Conservation (phyloP, 1,140 invertebrate genomes). For the Penaeus japonicus region DNA sequence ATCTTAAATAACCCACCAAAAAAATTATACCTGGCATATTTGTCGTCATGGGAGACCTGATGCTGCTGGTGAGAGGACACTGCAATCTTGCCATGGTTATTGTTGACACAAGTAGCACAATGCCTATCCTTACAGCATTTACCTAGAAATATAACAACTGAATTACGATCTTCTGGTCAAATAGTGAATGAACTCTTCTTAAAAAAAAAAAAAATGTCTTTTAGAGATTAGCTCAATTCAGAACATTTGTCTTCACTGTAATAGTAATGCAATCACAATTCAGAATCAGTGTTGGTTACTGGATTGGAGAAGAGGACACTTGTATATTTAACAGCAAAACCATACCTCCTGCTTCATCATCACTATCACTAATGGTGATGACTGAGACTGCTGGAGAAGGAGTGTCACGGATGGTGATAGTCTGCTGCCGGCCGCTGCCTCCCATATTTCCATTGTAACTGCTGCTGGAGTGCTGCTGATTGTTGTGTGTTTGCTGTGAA, state of each 20-base stretch:
- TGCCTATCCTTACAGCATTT: slow-evolving; percentile 53
- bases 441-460: slow-evolving; percentile 31
- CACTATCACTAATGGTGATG: slow-evolving; percentile 95
- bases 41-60: slow-evolving; percentile 63
- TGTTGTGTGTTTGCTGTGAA: slow-evolving; percentile 38
- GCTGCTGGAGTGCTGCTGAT: slow-evolving; percentile 43
- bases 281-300: too few relatives aligned
- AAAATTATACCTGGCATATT: slow-evolving; percentile 58
- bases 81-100: slow-evolving; percentile 36
- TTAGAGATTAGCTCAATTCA: too few relatives aligned
- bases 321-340: neutral
- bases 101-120: slow-evolving; percentile 51
- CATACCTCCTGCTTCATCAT: slow-evolving; percentile 76
- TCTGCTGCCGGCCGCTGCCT: slow-evolving; percentile 62
- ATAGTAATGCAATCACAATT: too few relatives aligned
- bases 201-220: too few relatives aligned
- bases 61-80: slow-evolving; percentile 25
- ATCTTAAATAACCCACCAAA: too few relatives aligned
- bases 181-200: too few relatives aligned
- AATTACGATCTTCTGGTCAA: neutral
- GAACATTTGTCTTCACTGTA: too few relatives aligned
- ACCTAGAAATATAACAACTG: neutral
- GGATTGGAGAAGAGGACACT: too few relatives aligned
- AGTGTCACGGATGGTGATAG: slow-evolving; percentile 89
- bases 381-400: slow-evolving; percentile 94